Evolutionary conservation across 92 coral and sea anemone species (phyloP).

Genomic region (Porites rus): DNA sequence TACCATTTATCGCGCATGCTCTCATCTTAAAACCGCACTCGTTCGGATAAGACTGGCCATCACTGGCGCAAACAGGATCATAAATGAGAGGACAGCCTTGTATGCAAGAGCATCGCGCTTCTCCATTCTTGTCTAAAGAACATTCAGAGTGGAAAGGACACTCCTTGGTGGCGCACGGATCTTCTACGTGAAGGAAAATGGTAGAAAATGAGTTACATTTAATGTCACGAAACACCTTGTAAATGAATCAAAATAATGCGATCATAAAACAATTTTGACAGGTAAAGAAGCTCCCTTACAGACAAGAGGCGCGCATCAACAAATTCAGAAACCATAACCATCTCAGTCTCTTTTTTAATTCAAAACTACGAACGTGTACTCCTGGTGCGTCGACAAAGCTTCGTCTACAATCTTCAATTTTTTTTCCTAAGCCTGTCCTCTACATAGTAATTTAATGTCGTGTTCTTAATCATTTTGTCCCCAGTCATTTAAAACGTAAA

Average conservation of each 20-base stretch:
- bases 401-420: too few relatives aligned
- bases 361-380: too few relatives aligned
- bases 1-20: slow-evolving; percentile 74
- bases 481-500: too few relatives aligned
- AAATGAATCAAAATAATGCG: background rate
- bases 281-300: too few relatives aligned
- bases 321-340: too few relatives aligned
- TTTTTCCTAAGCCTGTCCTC: too few relatives aligned
- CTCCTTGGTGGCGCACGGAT: slow-evolving; percentile 70
- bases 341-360: too few relatives aligned
- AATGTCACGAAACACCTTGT: background rate
- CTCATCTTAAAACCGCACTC: slow-evolving; percentile 76
- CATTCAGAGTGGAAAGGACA: slow-evolving; percentile 82
- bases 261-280: too few relatives aligned
- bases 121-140: slow-evolving; percentile 49
- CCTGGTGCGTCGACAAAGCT: too few relatives aligned
- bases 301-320: too few relatives aligned
- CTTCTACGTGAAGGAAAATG: slow-evolving; percentile 38
- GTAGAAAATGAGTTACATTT: background rate
- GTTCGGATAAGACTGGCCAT: slow-evolving; percentile 82
- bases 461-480: too few relatives aligned
- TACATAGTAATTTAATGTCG: too few relatives aligned
- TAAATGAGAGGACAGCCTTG: slow-evolving; percentile 64
- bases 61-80: slow-evolving; percentile 88
- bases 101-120: slow-evolving; percentile 81